Conservation (phyloP, 2,888 invertebrate species). For the Rhagophthalmus giganteus region DNA sequence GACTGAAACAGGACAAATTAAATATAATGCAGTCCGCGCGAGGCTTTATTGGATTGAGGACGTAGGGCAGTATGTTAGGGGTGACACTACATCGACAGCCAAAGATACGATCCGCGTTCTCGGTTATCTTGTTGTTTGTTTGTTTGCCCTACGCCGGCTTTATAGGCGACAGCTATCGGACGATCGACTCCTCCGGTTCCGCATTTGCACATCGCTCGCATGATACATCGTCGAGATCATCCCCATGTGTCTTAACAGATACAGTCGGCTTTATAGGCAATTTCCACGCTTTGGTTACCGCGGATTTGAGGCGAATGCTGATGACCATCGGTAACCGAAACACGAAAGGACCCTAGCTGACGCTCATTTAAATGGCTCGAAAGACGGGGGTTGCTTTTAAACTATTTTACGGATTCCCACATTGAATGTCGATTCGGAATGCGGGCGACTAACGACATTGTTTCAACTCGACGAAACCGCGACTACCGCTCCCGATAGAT, state of each 20-base stretch:
- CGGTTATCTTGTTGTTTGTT: conserved; percentile 41
- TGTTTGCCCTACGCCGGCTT: conserved; percentile 36
- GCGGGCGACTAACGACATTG: conserved; percentile 50
- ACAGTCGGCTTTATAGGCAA: conserved; percentile 29
- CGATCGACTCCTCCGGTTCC: conserved; percentile 32
- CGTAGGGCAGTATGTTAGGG: conserved; percentile 35
- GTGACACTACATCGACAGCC: conserved; percentile 38
- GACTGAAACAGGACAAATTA: conserved; percentile 47
- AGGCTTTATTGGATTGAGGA: conserved; percentile 29
- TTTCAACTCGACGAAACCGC: conserved; percentile 34
- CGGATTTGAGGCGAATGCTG: conserved; percentile 27
- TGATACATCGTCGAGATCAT: conserved; percentile 22
- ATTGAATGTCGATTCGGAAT: conserved; percentile 42
- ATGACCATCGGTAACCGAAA: conserved; percentile 29
- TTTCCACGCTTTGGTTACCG: conserved; percentile 31
- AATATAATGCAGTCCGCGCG: conserved; percentile 44
- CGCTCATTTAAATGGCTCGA: conserved; percentile 43
- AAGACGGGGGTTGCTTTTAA: conserved; percentile 10
- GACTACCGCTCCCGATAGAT: conserved; percentile 21
- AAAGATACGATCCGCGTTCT: conserved; percentile 35
- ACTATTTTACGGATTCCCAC: conserved; percentile 40
- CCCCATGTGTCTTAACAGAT: conserved; percentile 28
- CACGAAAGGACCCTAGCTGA: conserved; percentile 40
- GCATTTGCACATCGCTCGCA: conserved; percentile 31
- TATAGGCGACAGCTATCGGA: conserved; percentile 35